phyloP scores from a whole-genome alignment of 2,797 vertebrate genomes.

The Calcarius lapponicus region DNA sequence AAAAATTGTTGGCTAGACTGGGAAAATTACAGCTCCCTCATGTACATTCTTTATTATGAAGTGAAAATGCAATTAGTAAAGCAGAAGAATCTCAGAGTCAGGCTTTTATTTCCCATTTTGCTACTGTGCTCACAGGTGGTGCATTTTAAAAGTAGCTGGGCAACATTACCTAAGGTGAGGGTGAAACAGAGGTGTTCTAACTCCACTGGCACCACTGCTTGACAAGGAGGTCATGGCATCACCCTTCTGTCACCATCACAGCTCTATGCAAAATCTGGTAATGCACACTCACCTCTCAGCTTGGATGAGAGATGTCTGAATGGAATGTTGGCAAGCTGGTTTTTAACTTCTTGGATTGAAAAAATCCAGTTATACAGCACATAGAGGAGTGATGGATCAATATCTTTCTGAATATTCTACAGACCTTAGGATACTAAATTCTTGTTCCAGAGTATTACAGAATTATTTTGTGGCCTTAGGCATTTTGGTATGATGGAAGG shows the following conservation, averaged over 20 bases:
- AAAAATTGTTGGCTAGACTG: constrained; percentile 26
- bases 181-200: neutral
- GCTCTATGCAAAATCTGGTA: neutral
- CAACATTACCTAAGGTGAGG: neutral
- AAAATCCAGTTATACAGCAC: neutral
- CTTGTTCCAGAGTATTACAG: neutral
- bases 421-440: neutral
- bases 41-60: constrained; percentile 22
- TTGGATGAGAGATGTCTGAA: neutral
- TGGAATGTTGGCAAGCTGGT: neutral
- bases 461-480: neutral
- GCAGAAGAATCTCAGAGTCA: neutral
- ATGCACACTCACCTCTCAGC: neutral
- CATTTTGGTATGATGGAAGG: neutral
- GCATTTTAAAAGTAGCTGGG: neutral
- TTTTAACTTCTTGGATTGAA: neutral
- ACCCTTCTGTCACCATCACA: neutral
- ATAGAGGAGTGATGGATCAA: neutral
- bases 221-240: neutral
- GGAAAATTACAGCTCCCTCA: constrained; percentile 41
- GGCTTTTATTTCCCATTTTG: neutral
- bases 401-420: neutral
- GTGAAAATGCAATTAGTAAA: constrained; percentile 49
- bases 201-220: neutral
- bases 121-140: neutral